Evolutionary conservation across 2,113 vertebrate species (phyloP).

Genomic region (Marmota flaviventris): DNA sequence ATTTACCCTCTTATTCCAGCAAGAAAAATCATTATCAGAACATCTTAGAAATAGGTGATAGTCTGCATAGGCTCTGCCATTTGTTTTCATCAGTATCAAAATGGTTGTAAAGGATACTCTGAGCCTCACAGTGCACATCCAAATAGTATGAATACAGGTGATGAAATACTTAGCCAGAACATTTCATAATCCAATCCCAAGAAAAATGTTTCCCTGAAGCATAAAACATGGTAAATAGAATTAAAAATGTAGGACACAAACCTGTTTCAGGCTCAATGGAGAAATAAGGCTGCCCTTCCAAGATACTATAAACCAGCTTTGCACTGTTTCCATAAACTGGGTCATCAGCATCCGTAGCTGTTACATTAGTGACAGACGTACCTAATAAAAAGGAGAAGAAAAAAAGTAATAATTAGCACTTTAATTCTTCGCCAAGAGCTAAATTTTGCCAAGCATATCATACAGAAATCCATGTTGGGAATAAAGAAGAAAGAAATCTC

Average conservation of each 20-base stretch:
- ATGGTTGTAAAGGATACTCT: background rate
- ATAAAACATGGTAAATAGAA: slow-evolving; percentile 63
- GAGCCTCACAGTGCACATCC: background rate
- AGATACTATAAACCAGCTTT: slow-evolving; percentile 97
- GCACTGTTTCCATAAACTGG: slow-evolving; percentile 99
- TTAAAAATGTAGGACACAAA: slow-evolving; percentile 83
- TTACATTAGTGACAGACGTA: slow-evolving; percentile 96
- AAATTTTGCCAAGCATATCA: slow-evolving; percentile 26
- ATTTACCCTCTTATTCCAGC: background rate
- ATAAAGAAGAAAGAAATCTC: background rate
- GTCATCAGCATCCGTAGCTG: slow-evolving; percentile 97
- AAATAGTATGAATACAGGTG: slow-evolving; percentile 36
- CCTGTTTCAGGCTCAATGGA: slow-evolving; percentile 98
- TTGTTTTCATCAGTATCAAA: slow-evolving; percentile 50
- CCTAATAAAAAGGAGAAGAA: slow-evolving; percentile 85
- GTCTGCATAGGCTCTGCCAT: background rate
- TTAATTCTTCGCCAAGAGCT: slow-evolving; percentile 53
- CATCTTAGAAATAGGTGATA: slow-evolving; percentile 54
- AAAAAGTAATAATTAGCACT: slow-evolving; percentile 67
- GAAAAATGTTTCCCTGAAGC: slow-evolving; percentile 67
- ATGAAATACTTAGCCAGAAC: slow-evolving; percentile 44
- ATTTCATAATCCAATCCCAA: slow-evolving; percentile 67
- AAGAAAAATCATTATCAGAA: background rate
- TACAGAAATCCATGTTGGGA: slow-evolving; percentile 40
- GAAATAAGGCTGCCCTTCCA: slow-evolving; percentile 99